Evolutionary conservation across 2,888 invertebrate species (phyloP).

Genomic region (Rugalucina vietnamica): DNA sequence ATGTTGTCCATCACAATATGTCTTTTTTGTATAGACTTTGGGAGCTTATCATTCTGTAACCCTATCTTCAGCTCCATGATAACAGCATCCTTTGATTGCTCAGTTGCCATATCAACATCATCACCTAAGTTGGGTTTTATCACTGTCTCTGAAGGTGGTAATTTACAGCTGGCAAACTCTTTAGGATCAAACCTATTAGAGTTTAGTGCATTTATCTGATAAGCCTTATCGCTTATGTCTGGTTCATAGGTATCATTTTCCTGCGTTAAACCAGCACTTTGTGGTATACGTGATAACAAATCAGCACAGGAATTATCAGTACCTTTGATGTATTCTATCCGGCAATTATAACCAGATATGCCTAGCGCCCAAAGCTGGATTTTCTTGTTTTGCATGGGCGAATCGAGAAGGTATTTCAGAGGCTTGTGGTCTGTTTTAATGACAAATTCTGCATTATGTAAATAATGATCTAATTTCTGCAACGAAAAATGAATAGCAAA

Average conservation of each 20-base stretch:
- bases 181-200: constrained; percentile 51
- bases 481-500: constrained; percentile 31
- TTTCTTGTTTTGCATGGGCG: constrained; percentile 39
- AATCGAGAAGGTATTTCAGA: constrained; percentile 20
- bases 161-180: constrained; percentile 9
- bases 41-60: constrained; percentile 10
- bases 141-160: not conserved
- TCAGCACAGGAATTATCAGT: constrained; percentile 28
- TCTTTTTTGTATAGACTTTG: not conserved
- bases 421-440: constrained; percentile 41
- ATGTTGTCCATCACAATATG: constrained; percentile 38
- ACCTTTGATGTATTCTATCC: constrained; percentile 39
- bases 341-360: constrained; percentile 39
- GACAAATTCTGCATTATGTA: constrained; percentile 29
- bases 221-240: constrained; percentile 44
- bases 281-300: constrained; percentile 18
- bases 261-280: not conserved
- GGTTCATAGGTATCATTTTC: not conserved
- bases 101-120: constrained; percentile 11
- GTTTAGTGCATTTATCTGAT: constrained; percentile 35
- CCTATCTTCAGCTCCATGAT: constrained; percentile 9
- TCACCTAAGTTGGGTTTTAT: constrained; percentile 1
- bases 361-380: constrained; percentile 27
- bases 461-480: constrained; percentile 29
- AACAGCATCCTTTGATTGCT: constrained; percentile 24